These are phyloP conservation scores for Ceyx cyanopectus DNA, from an alignment of 2,113 vertebrate species.

Conservation along the genomic window DNA sequence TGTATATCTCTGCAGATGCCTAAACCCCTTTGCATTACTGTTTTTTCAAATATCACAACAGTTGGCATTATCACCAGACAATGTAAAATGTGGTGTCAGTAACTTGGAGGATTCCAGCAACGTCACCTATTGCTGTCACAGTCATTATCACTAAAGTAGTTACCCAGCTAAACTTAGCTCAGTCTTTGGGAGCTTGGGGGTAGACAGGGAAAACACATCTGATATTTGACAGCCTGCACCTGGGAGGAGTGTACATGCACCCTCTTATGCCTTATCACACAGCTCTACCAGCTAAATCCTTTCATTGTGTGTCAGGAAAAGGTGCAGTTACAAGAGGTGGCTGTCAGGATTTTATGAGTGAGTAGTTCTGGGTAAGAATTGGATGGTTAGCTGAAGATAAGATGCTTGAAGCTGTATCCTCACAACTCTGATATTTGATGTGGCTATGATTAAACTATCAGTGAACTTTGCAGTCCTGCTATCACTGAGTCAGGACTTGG, in stretches of 20 bases:
- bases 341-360: background rate
- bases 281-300: background rate
- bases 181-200: rapidly evolving
- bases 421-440: background rate
- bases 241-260: background rate
- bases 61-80: rapidly evolving
- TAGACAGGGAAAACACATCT: background rate
- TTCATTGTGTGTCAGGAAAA: background rate
- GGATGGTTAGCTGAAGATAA: background rate
- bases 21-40: background rate
- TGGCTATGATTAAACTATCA: background rate
- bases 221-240: conserved; percentile 5
- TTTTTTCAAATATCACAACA: background rate
- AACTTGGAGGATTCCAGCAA: background rate
- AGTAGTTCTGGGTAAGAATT: background rate
- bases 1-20: background rate
- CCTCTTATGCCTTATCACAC: background rate
- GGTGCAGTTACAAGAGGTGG: background rate
- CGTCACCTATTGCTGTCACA: background rate
- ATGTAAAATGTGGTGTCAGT: background rate
- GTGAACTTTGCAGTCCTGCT: background rate
- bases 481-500: background rate
- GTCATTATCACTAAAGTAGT: background rate
- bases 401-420: background rate
- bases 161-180: background rate